Percentiles rank a stretch among this genome's conserved stretches.
Conservation (phyloP, 2,888 invertebrate genomes). For the Petrolisthes cinctipes region DNA sequence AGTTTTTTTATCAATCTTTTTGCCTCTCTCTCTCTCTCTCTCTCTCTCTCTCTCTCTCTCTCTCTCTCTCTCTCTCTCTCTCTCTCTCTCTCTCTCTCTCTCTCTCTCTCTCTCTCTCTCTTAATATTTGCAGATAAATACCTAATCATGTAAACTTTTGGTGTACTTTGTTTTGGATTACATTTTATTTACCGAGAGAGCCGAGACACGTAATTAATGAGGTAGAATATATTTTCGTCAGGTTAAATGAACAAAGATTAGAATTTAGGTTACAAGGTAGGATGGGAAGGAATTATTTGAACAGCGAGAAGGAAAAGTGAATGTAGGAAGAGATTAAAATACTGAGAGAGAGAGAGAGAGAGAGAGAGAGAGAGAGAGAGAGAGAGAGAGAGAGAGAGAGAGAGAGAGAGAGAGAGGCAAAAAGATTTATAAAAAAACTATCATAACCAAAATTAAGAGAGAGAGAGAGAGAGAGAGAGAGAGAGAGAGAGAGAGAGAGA, state of each 20-base stretch:
- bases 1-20: not conserved
- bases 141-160: not conserved
- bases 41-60: not conserved
- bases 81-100: not conserved
- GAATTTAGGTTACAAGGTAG: no score
- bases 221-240: no score
- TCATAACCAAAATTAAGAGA: not conserved
- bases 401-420: not conserved
- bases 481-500: conserved; percentile 9
- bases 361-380: not conserved
- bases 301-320: not conserved
- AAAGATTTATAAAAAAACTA: not conserved
- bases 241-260: no score
- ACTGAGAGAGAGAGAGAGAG: not conserved
- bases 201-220: not conserved
- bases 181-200: not conserved
- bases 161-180: not conserved
- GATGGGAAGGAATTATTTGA: no score
- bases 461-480: conserved; percentile 22
- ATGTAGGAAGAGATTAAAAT: not conserved
- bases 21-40: not conserved
- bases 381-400: not conserved
- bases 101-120: not conserved
- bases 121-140: not conserved
- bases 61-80: not conserved